phyloP scores from a whole-genome alignment of 2,797 vertebrate genomes.

The Tolypeutes matacus region DNA sequence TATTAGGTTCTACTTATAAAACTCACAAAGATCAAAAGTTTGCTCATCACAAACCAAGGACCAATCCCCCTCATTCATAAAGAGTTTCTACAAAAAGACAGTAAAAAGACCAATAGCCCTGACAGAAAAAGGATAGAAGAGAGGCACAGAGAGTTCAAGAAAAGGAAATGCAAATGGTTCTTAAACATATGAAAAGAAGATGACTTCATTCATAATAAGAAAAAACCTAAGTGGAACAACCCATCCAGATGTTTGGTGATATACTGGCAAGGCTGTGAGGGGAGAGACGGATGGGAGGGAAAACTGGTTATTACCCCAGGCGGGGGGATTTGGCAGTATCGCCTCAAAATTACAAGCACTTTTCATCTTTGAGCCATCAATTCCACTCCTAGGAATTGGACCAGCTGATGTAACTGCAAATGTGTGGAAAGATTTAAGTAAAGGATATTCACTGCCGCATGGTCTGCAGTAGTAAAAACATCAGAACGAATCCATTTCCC shows the following conservation, averaged over 20 bases:
- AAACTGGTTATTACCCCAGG: fast-evolving
- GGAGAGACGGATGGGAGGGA: neutral
- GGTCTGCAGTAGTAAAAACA: neutral
- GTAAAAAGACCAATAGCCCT: neutral
- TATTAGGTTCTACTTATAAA: neutral
- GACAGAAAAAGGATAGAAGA: neutral
- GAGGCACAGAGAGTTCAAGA: neutral
- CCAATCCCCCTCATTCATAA: neutral
- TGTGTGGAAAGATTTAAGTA: neutral
- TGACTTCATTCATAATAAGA: neutral
- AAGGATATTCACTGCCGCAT: neutral
- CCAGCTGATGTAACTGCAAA: neutral
- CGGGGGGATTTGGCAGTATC: neutral
- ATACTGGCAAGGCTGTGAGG: neutral
- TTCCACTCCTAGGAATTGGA: neutral
- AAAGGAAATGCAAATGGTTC: neutral
- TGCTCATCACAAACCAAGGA: neutral
- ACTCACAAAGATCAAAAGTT: neutral
- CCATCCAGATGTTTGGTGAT: neutral
- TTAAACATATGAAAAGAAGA: neutral
- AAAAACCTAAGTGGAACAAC: neutral
- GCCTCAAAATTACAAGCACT: neutral
- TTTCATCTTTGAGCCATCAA: neutral
- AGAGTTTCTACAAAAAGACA: neutral
- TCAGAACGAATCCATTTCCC: neutral